These are phyloP conservation scores for Clarias platycephalus DNA, from an alignment of 2,797 vertebrate genomes.

Conservation along the genomic window DNA sequence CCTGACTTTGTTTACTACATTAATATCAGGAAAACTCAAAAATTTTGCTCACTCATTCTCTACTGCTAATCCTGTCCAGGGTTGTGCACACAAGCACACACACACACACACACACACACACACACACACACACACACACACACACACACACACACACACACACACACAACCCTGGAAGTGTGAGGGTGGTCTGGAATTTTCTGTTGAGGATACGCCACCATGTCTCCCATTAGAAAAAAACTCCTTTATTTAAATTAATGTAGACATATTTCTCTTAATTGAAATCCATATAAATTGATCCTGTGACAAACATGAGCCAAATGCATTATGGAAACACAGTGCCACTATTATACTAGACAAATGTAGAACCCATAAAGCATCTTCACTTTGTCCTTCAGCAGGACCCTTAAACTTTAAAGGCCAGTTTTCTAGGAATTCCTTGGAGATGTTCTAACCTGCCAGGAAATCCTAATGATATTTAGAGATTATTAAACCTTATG, in stretches of 20 bases:
- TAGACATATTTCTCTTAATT: not conserved
- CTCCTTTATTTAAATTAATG: not conserved
- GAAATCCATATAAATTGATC: not conserved
- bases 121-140: no score
- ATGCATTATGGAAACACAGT: not conserved
- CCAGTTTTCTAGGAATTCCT: not conserved
- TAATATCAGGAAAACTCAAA: not conserved
- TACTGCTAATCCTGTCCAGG: no score
- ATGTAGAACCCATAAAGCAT: not conserved
- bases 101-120: no score
- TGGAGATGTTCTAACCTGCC: not conserved
- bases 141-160: no score
- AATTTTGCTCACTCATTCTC: no score
- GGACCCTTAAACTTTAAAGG: not conserved
- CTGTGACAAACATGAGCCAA: not conserved
- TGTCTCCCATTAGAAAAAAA: no score
- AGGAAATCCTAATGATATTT: not conserved
- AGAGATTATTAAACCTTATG: not conserved
- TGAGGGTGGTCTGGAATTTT: conserved; percentile 30
- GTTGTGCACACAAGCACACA: no score
- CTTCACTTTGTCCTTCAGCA: not conserved
- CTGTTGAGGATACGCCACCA: conserved; percentile 41
- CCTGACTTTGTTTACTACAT: not conserved
- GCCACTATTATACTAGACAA: not conserved
- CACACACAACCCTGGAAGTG: no score